These are phyloP conservation scores for Tetramorium parvispinum DNA, from an alignment of 1,140 invertebrate species.

Conservation along the genomic window DNA sequence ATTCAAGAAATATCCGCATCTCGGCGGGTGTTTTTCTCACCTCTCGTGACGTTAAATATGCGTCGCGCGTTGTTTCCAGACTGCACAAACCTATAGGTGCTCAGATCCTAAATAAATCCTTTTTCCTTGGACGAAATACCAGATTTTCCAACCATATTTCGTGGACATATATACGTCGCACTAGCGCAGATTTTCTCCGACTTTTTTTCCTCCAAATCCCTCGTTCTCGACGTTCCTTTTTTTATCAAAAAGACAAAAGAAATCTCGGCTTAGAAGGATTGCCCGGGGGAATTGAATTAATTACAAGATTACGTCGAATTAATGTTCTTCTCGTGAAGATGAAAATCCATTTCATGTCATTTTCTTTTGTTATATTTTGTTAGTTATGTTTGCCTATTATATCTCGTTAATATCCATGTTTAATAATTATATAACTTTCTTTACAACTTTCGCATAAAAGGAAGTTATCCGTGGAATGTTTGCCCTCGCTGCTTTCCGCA, in stretches of 20 bases:
- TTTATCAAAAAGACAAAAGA: constrained; percentile 13
- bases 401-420: neutral
- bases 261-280: constrained; percentile 5
- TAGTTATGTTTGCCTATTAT: neutral
- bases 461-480: neutral
- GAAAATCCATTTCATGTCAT: neutral
- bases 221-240: neutral
- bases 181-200: neutral
- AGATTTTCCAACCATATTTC: constrained; percentile 18
- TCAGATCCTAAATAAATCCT: neutral
- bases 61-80: neutral
- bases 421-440: neutral
- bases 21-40: neutral
- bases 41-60: neutral
- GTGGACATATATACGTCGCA: neutral
- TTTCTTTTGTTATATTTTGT: neutral
- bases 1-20: neutral
- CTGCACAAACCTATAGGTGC: neutral
- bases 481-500: neutral
- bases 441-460: neutral
- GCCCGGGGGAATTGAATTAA: constrained; percentile 9
- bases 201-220: neutral
- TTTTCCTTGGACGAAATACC: neutral
- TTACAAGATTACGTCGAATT: constrained; percentile 25
- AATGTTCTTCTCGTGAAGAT: neutral